Percentiles rank a stretch among this genome's conserved stretches.
Conservation (phyloP, 2,113 vertebrate species). For the Gobius niger region DNA sequence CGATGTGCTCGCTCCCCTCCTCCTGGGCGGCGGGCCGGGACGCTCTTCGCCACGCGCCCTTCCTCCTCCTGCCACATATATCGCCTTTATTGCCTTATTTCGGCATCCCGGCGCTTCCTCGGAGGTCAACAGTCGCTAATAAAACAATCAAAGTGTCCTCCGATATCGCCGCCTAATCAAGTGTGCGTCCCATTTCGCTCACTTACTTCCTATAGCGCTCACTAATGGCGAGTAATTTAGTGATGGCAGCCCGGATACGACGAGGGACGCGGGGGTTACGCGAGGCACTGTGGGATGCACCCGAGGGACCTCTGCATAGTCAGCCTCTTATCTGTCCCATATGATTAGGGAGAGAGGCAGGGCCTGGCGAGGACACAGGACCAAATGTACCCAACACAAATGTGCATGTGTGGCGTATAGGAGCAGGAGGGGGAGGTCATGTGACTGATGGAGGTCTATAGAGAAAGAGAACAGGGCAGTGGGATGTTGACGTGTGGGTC, state of each 20-base stretch:
- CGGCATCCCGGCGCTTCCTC: slow-evolving; percentile 14
- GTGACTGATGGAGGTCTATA: too few species aligned
- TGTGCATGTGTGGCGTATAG: neutral
- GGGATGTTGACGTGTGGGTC: too few species aligned
- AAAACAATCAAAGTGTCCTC: slow-evolving; percentile 33
- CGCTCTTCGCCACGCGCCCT: too few species aligned
- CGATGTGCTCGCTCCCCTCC: too few species aligned
- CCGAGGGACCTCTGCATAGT: neutral
- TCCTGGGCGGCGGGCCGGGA: too few species aligned
- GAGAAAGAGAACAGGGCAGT: too few species aligned
- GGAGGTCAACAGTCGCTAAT: slow-evolving; percentile 24
- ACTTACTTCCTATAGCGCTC: slow-evolving; percentile 39
- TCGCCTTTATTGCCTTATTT: slow-evolving; percentile 20
- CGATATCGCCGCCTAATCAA: slow-evolving; percentile 49
- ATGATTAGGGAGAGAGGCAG: too few species aligned
- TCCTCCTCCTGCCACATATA: too few species aligned
- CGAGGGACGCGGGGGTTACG: slow-evolving; percentile 13
- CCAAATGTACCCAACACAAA: neutral
- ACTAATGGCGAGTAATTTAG: slow-evolving; percentile 49
- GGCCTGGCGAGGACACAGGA: neutral
- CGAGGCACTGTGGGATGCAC: slow-evolving; percentile 4
- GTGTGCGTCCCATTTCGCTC: slow-evolving; percentile 49
- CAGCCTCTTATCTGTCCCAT: slow-evolving; percentile 4
- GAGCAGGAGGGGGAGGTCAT: too few species aligned
- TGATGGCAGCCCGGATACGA: slow-evolving; percentile 42